phyloP scores from a whole-genome alignment of 30 jellyfish, hydroid and myxozoan genomes.

The Rhopilema esculentum region DNA sequence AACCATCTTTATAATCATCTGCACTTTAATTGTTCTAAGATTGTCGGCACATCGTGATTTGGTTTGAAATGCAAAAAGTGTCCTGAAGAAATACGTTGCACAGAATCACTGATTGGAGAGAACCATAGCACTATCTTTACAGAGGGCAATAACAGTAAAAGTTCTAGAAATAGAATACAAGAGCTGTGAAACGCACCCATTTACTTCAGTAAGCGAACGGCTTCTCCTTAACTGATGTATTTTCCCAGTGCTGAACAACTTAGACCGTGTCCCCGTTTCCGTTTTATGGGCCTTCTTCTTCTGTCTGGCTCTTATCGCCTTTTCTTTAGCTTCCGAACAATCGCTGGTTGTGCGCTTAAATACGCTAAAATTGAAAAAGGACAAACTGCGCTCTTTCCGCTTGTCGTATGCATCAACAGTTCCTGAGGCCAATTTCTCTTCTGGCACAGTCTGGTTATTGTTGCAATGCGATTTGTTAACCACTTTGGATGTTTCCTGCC shows the following conservation, averaged over 20 bases:
- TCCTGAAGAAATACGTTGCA: too few relatives aligned
- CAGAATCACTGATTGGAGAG: too few relatives aligned
- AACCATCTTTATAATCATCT: too few relatives aligned
- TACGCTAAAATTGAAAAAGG: constrained; percentile 86
- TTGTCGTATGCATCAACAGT: not conserved
- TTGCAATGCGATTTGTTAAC: constrained; percentile 7
- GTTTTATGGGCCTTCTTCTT: constrained; percentile 33
- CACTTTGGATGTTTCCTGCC: not conserved
- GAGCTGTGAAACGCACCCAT: constrained; percentile 5
- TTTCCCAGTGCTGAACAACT: not conserved
- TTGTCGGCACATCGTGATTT: too few relatives aligned
- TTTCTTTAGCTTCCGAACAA: constrained; percentile 48
- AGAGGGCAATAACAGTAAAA: too few relatives aligned
- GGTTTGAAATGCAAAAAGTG: too few relatives aligned
- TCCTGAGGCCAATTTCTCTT: constrained; percentile 16
- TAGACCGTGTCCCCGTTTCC: constrained; percentile 11
- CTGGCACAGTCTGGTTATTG: not conserved
- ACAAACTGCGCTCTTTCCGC: constrained; percentile 60
- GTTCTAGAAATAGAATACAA: not conserved
- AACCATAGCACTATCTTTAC: too few relatives aligned
- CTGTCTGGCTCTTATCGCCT: constrained; percentile 49
- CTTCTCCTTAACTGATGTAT: constrained; percentile 26
- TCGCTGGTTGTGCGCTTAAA: constrained; percentile 82
- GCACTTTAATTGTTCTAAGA: too few relatives aligned
- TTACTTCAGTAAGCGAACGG: constrained; percentile 48